Base-by-base conservation (phyloP, 1,140 invertebrate species). In the Chionoecetes opilio region DNA sequence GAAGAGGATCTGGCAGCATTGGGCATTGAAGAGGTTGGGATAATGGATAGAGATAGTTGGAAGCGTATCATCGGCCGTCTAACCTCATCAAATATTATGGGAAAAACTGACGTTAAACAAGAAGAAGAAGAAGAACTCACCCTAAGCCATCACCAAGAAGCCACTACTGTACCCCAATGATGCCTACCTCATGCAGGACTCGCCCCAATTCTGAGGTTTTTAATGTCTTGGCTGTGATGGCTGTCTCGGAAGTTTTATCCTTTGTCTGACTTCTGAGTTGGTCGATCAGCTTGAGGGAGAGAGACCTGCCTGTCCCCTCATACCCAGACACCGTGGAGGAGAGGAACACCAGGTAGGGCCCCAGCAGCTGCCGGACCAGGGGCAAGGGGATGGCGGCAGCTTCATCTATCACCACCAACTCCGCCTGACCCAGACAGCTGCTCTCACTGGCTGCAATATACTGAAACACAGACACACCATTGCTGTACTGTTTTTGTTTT, bases 371-470 rank as follows among this genome's bases (percentile, higher is more conserved):
- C 96, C 99, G 99, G 0, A 99, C 99, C 96, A 99, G 98, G 0
- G 99, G 98, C 87, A 99, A 97, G 0, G 99, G 99, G 96, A 99
- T 99, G 31, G 99, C 99, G 3, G 99, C 99, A 14, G 99, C 99
- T 97, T 99, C 99, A 97, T 99, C 99, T 96, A 99, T 99, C 32
- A 99, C 98, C 38, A 99, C 97, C 21, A 99, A 97, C 97, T 99
- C 99, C 26, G 99, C 99, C 97, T 99, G 99, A 29, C 98, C 98
- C 37, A 99, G 97, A 96, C 99, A 98, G 85, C 98, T 98, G n/a
- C 98, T 98, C 97, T 99, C 99, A 53, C 98, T 98, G 32, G 99
- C 99, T 96, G 99, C 98, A 96, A 95, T 93, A 89, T 95, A 95
- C 95, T 96, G 88, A 11, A 89, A 93, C 46, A 53, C 8, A 53